Evolutionary conservation across 2,113 vertebrate species (phyloP).

Genomic region (Hyla sarda): DNA sequence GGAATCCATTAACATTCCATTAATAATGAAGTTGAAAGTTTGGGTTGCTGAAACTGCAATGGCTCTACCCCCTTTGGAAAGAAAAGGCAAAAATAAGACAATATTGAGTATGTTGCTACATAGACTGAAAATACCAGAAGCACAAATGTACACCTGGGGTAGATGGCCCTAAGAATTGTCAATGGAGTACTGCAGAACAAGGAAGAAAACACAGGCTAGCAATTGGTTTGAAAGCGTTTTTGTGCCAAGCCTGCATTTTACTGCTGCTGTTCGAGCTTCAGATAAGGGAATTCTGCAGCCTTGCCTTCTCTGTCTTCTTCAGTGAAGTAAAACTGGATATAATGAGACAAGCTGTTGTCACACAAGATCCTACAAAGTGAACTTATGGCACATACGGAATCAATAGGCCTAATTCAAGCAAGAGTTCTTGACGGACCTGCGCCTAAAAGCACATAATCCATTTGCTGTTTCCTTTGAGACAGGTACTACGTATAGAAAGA

Average conservation of each 20-base stretch:
- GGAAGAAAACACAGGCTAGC: neutral
- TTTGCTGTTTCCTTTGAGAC: neutral
- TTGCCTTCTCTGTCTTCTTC: neutral
- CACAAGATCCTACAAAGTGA: neutral
- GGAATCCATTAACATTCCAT: neutral
- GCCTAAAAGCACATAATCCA: neutral
- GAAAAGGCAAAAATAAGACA: neutral
- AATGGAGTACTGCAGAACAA: conserved; percentile 10
- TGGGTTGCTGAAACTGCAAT: neutral
- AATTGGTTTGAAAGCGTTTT: neutral
- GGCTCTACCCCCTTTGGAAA: neutral
- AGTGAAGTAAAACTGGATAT: neutral
- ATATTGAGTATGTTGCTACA: neutral
- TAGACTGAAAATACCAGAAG: neutral
- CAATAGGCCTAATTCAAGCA: conserved; percentile 13
- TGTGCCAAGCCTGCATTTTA: neutral
- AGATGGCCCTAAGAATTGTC: neutral
- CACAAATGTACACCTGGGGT: neutral
- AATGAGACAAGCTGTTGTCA: neutral
- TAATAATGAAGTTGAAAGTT: neutral
- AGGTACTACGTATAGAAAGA: neutral
- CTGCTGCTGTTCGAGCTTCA: conserved; percentile 11
- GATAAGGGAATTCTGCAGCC: neutral
- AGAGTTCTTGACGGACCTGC: neutral
- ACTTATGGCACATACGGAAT: neutral